Percentiles rank a stretch among this genome's conserved stretches.
Conservation (phyloP, 2,888 invertebrate species). For the Blastobasis adustella region DNA sequence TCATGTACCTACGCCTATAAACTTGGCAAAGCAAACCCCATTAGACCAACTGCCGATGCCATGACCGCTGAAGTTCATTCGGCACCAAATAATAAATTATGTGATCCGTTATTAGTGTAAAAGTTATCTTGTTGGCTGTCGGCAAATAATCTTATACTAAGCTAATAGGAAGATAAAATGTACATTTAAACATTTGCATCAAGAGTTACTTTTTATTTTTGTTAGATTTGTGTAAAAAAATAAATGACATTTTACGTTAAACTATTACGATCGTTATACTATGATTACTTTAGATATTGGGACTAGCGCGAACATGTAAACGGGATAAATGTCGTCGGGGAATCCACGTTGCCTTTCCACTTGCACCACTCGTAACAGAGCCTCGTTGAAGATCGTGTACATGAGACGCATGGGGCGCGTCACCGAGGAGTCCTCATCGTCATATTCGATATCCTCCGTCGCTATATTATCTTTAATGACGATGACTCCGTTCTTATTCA, state of each 20-base stretch:
- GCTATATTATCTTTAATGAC: conserved; percentile 83
- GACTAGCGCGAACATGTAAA: conserved; percentile 88
- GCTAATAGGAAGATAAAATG: no score
- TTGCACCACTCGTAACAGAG: conserved; percentile 80
- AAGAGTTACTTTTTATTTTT: not conserved
- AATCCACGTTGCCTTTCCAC: conserved; percentile 86
- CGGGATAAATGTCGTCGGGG: conserved; percentile 90
- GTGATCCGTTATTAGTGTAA: no score
- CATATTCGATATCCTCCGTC: conserved; percentile 78
- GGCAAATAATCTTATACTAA: no score
- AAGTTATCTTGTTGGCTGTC: no score
- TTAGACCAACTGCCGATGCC: no score
- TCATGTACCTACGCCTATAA: not conserved
- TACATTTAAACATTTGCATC: no score
- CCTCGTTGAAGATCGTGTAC: conserved; percentile 78
- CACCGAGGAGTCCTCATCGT: conserved; percentile 91
- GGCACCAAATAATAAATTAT: no score
- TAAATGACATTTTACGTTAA: not conserved
- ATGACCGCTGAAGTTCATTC: no score
- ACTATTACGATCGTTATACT: not conserved
- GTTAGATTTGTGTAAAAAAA: not conserved
- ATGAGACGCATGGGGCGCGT: conserved; percentile 84
- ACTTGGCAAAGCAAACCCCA: no score
- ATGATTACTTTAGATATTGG: conserved; percentile 34
- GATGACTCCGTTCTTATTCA: conserved; percentile 42